phyloP scores from a whole-genome alignment of 2,888 invertebrate species.

The Pandemis heparana region DNA sequence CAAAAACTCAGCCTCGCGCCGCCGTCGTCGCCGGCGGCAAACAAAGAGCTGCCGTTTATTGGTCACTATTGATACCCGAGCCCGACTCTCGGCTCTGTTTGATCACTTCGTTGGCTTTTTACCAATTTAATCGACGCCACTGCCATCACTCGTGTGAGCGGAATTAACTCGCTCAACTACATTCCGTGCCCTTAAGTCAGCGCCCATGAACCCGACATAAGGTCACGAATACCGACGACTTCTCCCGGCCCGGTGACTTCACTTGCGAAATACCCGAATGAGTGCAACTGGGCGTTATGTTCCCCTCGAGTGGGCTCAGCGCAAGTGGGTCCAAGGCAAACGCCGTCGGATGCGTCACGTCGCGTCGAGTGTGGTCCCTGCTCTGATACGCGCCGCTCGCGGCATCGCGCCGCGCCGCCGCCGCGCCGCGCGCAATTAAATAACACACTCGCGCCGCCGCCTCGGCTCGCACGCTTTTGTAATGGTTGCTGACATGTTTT shows the following conservation, averaged over 20 bases:
- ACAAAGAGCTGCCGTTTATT: slow-evolving; percentile 32
- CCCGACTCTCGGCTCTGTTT: slow-evolving; percentile 15
- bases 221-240: slow-evolving; percentile 26
- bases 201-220: slow-evolving; percentile 15
- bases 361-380: background rate
- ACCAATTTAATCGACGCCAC: slow-evolving; percentile 19
- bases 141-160: background rate
- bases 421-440: too few relatives aligned
- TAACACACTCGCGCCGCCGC: too few relatives aligned
- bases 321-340: slow-evolving; percentile 4
- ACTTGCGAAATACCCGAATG: slow-evolving; percentile 11
- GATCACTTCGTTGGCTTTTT: slow-evolving; percentile 11
- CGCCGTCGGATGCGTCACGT: background rate
- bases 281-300: slow-evolving; percentile 4
- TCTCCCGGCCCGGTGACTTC: slow-evolving; percentile 1
- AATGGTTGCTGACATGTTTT: background rate
- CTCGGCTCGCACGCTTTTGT: too few relatives aligned
- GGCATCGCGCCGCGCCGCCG: background rate
- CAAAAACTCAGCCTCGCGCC: slow-evolving; percentile 22
- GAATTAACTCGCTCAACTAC: slow-evolving; percentile 17
- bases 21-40: slow-evolving; percentile 11
- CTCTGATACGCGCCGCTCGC: background rate
- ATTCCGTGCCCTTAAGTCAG: slow-evolving; percentile 20
- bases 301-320: background rate
- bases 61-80: slow-evolving; percentile 28